Evolutionary conservation across 2,113 vertebrate species (phyloP).

Genomic region (Corapipo altera): DNA sequence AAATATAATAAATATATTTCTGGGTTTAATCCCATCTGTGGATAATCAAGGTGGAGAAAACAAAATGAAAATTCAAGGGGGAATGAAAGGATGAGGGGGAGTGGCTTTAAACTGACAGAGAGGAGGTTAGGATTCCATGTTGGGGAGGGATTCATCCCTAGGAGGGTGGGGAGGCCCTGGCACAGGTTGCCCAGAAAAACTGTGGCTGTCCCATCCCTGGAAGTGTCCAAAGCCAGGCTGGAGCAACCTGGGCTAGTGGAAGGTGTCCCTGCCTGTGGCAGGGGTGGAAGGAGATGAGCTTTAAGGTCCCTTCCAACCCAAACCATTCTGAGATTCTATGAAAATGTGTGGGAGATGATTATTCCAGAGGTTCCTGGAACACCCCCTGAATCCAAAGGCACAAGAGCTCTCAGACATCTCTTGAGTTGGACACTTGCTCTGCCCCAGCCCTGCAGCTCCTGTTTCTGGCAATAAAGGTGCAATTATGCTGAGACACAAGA

Average conservation of each 20-base stretch:
- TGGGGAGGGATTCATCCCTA: accelerated
- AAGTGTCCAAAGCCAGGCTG: neutral
- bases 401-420: accelerated
- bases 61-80: neutral
- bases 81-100: neutral
- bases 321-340: neutral
- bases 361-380: neutral
- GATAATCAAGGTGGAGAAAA: neutral
- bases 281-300: accelerated
- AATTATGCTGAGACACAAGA: neutral
- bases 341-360: accelerated
- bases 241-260: neutral
- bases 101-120: neutral
- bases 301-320: accelerated
- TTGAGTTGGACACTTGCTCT: neutral
- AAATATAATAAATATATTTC: neutral
- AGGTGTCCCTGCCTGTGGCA: neutral
- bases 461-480: neutral
- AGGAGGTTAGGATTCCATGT: accelerated
- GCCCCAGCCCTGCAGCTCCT: neutral
- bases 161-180: accelerated
- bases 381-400: accelerated
- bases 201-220: neutral
- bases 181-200: neutral
- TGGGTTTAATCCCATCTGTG: neutral